phyloP scores from a whole-genome alignment of 2,888 invertebrate genomes.

The Andrena minutula region DNA sequence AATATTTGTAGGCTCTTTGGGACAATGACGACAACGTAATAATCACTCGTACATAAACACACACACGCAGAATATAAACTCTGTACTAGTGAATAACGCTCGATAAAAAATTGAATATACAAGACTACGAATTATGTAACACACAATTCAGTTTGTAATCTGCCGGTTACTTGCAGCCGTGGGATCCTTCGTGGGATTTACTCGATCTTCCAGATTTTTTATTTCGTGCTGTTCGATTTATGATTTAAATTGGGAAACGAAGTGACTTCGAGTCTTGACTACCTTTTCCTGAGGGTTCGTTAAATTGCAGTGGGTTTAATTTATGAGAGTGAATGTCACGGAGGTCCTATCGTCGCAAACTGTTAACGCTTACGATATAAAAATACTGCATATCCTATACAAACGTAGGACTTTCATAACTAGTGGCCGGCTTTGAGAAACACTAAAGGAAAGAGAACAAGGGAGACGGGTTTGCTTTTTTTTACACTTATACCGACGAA shows the following conservation, averaged over 20 bases:
- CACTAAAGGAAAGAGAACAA: constrained; percentile 4
- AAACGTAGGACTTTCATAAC: constrained; percentile 75
- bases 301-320: neutral
- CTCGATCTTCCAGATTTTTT: constrained; percentile 24
- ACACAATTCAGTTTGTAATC: constrained; percentile 76
- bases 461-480: constrained; percentile 55
- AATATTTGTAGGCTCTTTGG: constrained; percentile 62
- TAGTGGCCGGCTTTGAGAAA: constrained; percentile 50
- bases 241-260: neutral
- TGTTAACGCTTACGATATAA: constrained; percentile 77
- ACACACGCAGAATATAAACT: constrained; percentile 59
- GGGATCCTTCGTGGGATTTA: constrained; percentile 62
- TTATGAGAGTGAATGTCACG: constrained; percentile 48
- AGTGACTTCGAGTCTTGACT: neutral
- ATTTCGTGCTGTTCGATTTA: neutral
- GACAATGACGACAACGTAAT: constrained; percentile 58
- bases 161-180: constrained; percentile 67
- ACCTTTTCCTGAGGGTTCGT: neutral
- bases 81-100: constrained; percentile 72
- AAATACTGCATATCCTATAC: constrained; percentile 78
- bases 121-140: constrained; percentile 74
- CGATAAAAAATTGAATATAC: constrained; percentile 69
- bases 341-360: constrained; percentile 68
- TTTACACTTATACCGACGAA: constrained; percentile 50
- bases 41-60: constrained; percentile 27